Percentiles rank a stretch among this genome's conserved stretches.
phyloP scores from a whole-genome alignment of 2,888 invertebrate genomes.

The Lepetodrilus schrolli region DNA sequence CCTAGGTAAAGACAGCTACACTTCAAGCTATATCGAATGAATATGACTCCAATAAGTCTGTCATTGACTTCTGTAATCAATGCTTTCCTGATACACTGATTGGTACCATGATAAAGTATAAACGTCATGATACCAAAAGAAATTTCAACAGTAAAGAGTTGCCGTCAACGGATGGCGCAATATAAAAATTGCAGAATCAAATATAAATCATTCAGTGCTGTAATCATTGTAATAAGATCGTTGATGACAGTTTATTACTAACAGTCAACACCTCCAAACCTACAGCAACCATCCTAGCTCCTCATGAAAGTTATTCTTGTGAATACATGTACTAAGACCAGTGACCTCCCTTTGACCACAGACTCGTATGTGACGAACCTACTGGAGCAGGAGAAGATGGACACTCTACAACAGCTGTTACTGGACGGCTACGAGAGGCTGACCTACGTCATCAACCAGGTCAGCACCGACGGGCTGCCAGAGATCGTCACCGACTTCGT shows the following conservation, averaged over 20 bases:
- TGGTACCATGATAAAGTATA: neutral
- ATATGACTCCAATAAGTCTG: neutral
- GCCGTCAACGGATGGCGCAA: too few species aligned
- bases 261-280: too few species aligned
- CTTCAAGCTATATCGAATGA: too few species aligned
- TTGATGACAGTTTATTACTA: too few species aligned
- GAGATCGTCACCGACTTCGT: conserved; percentile 54
- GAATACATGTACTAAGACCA: neutral
- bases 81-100: neutral
- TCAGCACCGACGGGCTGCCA: conserved; percentile 50
- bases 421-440: conserved; percentile 62
- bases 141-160: neutral
- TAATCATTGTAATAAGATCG: too few species aligned
- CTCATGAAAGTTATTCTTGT: neutral
- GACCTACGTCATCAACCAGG: conserved; percentile 46
- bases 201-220: too few species aligned
- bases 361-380: conserved; percentile 58
- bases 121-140: neutral
- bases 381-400: conserved; percentile 58
- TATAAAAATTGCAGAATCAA: too few species aligned
- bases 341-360: conserved; percentile 32
- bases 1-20: conserved; percentile 49
- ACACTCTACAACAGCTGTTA: conserved; percentile 52
- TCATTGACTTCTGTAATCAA: neutral
- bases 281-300: too few species aligned